phyloP scores from a whole-genome alignment of 2,888 invertebrate species.

The Pristionchus exspectatus region DNA sequence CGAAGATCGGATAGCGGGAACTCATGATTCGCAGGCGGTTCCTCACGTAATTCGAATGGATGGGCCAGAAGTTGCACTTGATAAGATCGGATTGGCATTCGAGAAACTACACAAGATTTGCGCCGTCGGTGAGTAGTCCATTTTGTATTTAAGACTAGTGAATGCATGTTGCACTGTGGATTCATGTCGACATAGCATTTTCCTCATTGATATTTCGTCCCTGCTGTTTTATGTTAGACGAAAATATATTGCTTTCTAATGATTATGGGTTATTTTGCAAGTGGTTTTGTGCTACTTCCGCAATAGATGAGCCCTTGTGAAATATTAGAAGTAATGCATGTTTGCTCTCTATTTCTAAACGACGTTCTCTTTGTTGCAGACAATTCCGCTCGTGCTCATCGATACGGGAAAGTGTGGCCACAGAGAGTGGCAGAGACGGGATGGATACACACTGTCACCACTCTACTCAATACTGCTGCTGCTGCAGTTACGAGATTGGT shows the following conservation, averaged over 20 bases:
- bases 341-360: not conserved
- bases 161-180: not conserved
- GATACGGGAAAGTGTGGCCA: slow-evolving; percentile 81
- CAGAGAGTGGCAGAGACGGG: slow-evolving; percentile 83
- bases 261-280: not conserved
- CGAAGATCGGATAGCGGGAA: slow-evolving; percentile 42
- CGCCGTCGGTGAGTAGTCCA: slow-evolving; percentile 58
- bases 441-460: slow-evolving; percentile 89
- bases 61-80: not conserved
- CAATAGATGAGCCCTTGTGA: not conserved
- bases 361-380: slow-evolving; percentile 59
- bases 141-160: not conserved
- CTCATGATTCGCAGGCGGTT: slow-evolving; percentile 1
- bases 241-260: no score
- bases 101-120: slow-evolving; percentile 61
- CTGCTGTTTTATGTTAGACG: no score
- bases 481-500: slow-evolving; percentile 61
- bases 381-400: slow-evolving; percentile 62
- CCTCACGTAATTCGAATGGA: slow-evolving; percentile 47
- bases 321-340: not conserved
- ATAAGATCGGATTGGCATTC: slow-evolving; percentile 51
- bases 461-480: slow-evolving; percentile 53
- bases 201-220: no score
- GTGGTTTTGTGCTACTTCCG: not conserved
- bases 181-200: no score